Evolutionary conservation across 2,797 vertebrate species (phyloP), one percentile per base, ranked within the genome.

Genomic region (Emydoidea blandingii): DNA sequence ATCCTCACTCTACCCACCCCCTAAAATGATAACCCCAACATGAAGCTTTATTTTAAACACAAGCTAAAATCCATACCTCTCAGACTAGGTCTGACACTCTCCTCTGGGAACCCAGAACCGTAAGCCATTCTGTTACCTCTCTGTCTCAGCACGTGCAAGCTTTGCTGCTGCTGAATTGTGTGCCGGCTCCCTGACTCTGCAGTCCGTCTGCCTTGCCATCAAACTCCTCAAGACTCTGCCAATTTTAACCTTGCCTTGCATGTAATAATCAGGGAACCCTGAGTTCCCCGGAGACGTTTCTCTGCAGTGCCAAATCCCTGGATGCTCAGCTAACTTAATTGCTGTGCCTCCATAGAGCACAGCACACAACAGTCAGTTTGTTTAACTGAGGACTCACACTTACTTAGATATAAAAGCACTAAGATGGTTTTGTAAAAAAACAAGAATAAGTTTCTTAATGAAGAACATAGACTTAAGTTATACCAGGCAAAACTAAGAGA

Each of bases 21-120:
- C 87, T 88, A 57, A 62, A 90, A 96, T 88, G 92, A 16, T 80
- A 93, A 97, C 81, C 65, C 89, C 80, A 94, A 94, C 92, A 93
- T 91, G 87, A 85, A 79, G 54, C 95, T 97, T 74, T 74, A 41
- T 74, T 41, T 74, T 37, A 41, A 44, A 74, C 37, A 41, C 34
- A 65, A 65, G 34, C 62, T 74, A 41, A 41, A 44, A 74, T 74
- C 68, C 37, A 3, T 74, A 74, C 21, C 37, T 74, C 18, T 74
- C 37, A 88, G 93, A 82, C 95, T 96, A 94, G 95, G 62, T n/a
- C 34, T 65, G 62, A 18, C 29, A 15, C 62, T 65, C 34, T 65
- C 62, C 62, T 65, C 62, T 65, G 62, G 34, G 14, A 65, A 65
- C 62, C 34, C 15, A 65, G 34, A n/a, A 34, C 12, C 15, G 1